Base-by-base conservation (phyloP, 1,140 invertebrate species). In the Papilio aristodemus region DNA sequence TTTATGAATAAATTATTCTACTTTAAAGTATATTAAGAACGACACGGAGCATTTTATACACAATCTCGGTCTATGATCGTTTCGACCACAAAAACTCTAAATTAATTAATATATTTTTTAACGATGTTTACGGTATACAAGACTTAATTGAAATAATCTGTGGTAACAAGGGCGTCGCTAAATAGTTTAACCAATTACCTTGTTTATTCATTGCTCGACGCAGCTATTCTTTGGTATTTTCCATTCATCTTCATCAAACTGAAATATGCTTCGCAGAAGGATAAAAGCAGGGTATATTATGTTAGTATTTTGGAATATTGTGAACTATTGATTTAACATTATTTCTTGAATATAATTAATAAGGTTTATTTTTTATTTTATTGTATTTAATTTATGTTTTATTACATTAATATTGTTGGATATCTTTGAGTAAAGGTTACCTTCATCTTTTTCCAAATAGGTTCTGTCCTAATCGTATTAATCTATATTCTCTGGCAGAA, bases 41-140 rank as follows among this genome's bases (percentile, higher is more conserved):
- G n/a, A n/a, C n/a, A n/a, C n/a, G n/a, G n/a, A n/a, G n/a, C n/a
- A n/a, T n/a, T n/a, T n/a, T n/a, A n/a, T n/a, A n/a, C n/a, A n/a
- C n/a, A n/a, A n/a, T n/a, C n/a, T n/a, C n/a, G n/a, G n/a, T n/a
- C n/a, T n/a, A n/a, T n/a, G n/a, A n/a, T n/a, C n/a, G n/a, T n/a
- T n/a, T n/a, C n/a, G n/a, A n/a, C n/a, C n/a, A n/a, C n/a, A 32
- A 32, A 32, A 32, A 32, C 27, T n/a, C n/a, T n/a, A n/a, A n/a
- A n/a, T n/a, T n/a, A n/a, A n/a, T n/a, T 22, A 50, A 22, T 13
- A 11, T 0, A 22, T 25, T 22, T 11, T 1, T 50, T 25, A 50
- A 50, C 19, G 19, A 50, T 50, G 46, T 50, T 50, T 50, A 25
- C 43, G 19, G 43, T 50, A 50, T 11, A 25, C 6, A 50, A 50